Base-by-base conservation (phyloP, 2,888 invertebrate genomes). In the Drosophila anomalipes region DNA sequence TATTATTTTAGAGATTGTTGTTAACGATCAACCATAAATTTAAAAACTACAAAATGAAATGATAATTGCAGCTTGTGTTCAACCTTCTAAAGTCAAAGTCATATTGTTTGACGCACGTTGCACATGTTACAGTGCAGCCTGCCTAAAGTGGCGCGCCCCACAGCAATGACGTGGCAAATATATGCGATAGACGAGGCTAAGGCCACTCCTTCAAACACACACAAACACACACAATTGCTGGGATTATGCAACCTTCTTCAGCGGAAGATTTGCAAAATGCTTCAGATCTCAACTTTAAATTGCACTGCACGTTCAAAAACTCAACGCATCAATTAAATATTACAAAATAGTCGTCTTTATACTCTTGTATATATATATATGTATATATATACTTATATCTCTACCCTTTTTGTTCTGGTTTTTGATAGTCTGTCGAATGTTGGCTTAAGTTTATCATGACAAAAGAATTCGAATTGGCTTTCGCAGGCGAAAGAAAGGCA, bases 361-460 rank as follows among this genome's bases (percentile, higher is more conserved):
- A 16, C 7, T 35, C 4, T 4, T 35, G 14, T 14, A 35, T 35
- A 35, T 14, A 35, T 4, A 35, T 14, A 35, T 33, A 10, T 32
- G 10, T 14, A 35, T 35, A 35, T 14, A 14, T 35, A 35, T 14
- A 14, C 35, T 35, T 4, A 14, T 22, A 22, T 16, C 4, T 22
- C 14, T 7, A 9, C 12, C 22, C 22, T 12, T 44, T 56, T 60
- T 56, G 54, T 68, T 70, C 68, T 62, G 52, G 52, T 32, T 61
- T 35, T 33, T 22, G 22, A 22, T 22, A 22, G 22, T 22, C 22
- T 22, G 22, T 22, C 22, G 22, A 22, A 22, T 22, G 22, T 22
- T 22, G 22, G 22, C 22, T 22, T 22, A 39, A 28, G 73, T 56
- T 81, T 82, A 82, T 71, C 83, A 78, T 71, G 59, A 86, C 82